Evolutionary conservation across 2,888 invertebrate species (phyloP).

Genomic region (Eupithecia pulchellata): DNA sequence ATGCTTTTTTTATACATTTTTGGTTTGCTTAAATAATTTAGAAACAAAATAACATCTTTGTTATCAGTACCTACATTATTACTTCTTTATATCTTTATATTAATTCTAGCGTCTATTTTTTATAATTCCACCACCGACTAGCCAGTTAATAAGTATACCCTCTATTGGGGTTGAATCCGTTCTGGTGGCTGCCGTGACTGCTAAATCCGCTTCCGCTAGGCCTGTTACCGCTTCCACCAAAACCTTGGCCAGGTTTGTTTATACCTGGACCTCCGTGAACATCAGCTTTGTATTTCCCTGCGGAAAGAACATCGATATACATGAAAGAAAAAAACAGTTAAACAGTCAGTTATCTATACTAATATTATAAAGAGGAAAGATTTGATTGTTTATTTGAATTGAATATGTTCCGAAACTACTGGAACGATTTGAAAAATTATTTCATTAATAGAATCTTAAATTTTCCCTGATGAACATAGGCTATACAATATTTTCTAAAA

Average conservation of each 20-base stretch:
- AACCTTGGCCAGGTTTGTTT: constrained; percentile 39
- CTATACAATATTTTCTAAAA: too few species aligned
- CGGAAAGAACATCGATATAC: too few species aligned
- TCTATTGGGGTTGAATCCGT: constrained; percentile 58
- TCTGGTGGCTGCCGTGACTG: constrained; percentile 56
- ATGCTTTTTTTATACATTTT: constrained; percentile 17
- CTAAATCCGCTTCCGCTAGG: constrained; percentile 33
- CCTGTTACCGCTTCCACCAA: constrained; percentile 21
- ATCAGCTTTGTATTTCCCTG: constrained; percentile 64
- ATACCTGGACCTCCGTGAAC: constrained; percentile 49
- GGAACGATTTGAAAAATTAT: too few species aligned
- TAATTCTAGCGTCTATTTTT: not conserved
- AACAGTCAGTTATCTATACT: too few species aligned
- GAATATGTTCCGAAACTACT: too few species aligned
- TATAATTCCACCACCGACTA: not conserved
- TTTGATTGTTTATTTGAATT: too few species aligned
- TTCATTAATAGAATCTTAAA: too few species aligned
- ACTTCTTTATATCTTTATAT: not conserved
- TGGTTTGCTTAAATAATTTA: constrained; percentile 8
- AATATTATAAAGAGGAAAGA: too few species aligned
- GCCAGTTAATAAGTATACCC: constrained; percentile 54
- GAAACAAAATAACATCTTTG: not conserved
- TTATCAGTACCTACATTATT: not conserved
- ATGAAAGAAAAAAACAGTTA: too few species aligned
- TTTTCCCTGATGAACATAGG: too few species aligned